A percentile compares a stretch with the other conserved stretches of the same genome.
These are phyloP conservation scores for Scolopax rusticola DNA, from an alignment of 2,797 vertebrate genomes.

Conservation along the genomic window DNA sequence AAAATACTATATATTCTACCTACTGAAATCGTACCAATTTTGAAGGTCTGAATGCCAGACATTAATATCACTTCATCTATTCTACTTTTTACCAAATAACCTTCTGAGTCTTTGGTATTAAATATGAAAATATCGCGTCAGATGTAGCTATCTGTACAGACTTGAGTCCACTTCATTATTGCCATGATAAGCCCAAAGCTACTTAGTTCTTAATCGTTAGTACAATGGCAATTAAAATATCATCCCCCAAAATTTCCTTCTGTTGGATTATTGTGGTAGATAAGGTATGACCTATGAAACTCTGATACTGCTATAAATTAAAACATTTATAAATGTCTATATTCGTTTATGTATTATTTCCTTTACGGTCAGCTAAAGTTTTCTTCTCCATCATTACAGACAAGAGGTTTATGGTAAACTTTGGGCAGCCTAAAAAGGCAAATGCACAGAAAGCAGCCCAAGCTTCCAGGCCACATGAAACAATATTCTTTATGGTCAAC, in stretches of 20 bases:
- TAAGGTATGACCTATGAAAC: not conserved
- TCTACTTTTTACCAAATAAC: not conserved
- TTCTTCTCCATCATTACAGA: not conserved
- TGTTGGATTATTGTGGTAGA: not conserved
- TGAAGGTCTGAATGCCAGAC: not conserved
- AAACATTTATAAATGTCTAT: not conserved
- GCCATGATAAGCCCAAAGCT: not conserved
- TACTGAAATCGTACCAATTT: not conserved
- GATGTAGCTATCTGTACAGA: not conserved
- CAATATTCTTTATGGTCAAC: not conserved
- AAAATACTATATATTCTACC: not conserved
- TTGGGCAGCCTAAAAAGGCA: not conserved
- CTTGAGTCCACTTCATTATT: not conserved
- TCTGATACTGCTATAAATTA: not conserved
- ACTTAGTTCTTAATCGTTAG: not conserved
- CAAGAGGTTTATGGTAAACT: not conserved
- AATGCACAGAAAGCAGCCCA: not conserved
- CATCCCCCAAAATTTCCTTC: not conserved
- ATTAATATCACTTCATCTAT: not conserved
- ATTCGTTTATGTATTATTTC: not conserved
- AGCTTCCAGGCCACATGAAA: not conserved
- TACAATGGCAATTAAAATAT: not conserved
- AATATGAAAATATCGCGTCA: not conserved
- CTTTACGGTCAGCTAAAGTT: not conserved
- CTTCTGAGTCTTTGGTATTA: not conserved